phyloP scores from a whole-genome alignment of 2,113 vertebrate genomes.

The Rhegmatorhina hoffmannsi region DNA sequence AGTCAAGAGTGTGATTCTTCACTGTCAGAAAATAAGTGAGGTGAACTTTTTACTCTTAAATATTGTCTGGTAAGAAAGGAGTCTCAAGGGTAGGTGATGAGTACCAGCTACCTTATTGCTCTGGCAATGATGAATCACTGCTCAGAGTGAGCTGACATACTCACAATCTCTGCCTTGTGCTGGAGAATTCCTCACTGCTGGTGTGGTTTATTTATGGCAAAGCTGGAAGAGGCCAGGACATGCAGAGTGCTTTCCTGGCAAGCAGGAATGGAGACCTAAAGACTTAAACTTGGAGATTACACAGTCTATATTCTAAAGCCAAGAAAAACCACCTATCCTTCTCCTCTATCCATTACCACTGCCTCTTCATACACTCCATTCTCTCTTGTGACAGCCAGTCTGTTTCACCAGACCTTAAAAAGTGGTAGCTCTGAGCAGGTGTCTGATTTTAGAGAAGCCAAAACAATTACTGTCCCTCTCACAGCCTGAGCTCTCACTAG shows the following conservation, averaged over 20 bases:
- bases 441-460: background rate
- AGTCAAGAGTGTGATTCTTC: background rate
- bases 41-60: background rate
- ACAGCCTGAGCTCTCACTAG: background rate
- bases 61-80: slow-evolving; percentile 8
- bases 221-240: background rate
- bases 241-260: background rate
- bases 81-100: slow-evolving; percentile 7
- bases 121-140: slow-evolving; percentile 1
- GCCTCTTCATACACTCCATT: background rate
- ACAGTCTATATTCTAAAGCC: background rate
- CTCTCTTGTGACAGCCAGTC: background rate
- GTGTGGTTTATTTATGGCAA: rapidly evolving
- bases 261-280: background rate
- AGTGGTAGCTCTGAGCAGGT: background rate
- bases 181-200: background rate
- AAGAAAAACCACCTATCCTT: background rate
- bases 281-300: background rate
- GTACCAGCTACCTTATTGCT: background rate
- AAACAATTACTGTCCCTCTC: background rate
- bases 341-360: background rate
- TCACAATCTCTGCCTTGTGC: background rate
- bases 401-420: background rate
- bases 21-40: slow-evolving; percentile 22
- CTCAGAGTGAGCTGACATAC: background rate